Conservation (phyloP, 1,140 invertebrate genomes). For the Drosophila guanche region DNA sequence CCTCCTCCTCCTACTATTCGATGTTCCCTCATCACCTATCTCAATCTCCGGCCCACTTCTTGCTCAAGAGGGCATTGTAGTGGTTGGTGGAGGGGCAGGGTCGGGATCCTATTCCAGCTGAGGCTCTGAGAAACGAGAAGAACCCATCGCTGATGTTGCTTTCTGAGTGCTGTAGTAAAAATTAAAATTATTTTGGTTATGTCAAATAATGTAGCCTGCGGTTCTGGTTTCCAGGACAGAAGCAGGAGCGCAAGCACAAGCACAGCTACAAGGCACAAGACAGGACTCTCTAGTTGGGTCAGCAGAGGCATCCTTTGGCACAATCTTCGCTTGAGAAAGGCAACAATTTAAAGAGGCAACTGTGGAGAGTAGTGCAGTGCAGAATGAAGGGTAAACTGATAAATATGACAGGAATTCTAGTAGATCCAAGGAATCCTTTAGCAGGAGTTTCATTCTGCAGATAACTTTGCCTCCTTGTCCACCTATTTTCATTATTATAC, state of each 20-base stretch:
- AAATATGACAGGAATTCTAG: conserved; percentile 67
- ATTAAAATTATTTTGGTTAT: conserved; percentile 81
- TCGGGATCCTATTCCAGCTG: conserved; percentile 9
- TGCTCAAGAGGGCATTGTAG: conserved; percentile 66
- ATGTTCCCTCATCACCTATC: neutral
- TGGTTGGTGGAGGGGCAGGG: conserved; percentile 16
- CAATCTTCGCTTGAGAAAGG: conserved; percentile 50
- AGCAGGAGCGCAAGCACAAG: too few species aligned
- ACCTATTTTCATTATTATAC: neutral
- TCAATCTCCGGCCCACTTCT: neutral
- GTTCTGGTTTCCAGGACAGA: conserved; percentile 45
- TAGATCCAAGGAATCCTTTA: conserved; percentile 2
- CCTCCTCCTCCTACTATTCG: neutral
- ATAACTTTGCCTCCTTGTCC: conserved; percentile 26
- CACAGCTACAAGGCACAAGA: conserved; percentile 35
- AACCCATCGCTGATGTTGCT: conserved; percentile 15
- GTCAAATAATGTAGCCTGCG: conserved; percentile 79
- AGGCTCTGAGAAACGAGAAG: neutral
- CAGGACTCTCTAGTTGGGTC: conserved; percentile 10
- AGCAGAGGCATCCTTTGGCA: conserved; percentile 14
- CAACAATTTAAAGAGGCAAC: conserved; percentile 75
- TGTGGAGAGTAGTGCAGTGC: conserved; percentile 5
- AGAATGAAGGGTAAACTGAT: conserved; percentile 66
- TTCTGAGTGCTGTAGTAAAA: conserved; percentile 66
- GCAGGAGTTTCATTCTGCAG: conserved; percentile 19